These are phyloP conservation scores for Gobio occitaniae DNA, from an alignment of 2,797 vertebrate species.

Conservation along the genomic window DNA sequence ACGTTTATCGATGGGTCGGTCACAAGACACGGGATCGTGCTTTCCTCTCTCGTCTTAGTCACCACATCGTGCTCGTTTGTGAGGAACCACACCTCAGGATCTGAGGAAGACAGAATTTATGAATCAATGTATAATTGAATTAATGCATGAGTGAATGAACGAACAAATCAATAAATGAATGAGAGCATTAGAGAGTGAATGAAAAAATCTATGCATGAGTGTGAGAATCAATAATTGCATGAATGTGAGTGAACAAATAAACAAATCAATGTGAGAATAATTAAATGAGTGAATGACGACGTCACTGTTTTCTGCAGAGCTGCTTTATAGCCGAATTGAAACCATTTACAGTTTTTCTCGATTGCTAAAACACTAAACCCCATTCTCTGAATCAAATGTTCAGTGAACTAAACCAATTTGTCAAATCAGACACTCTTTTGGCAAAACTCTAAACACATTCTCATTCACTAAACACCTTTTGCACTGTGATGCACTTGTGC, in stretches of 20 bases:
- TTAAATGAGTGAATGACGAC: neutral
- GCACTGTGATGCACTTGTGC: too few species aligned
- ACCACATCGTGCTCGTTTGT: slow-evolving; percentile 82
- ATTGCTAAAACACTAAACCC: too few species aligned
- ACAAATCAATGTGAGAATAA: neutral
- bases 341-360: too few species aligned
- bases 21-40: slow-evolving; percentile 88
- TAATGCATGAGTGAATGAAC: neutral
- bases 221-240: neutral
- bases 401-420: too few species aligned
- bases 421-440: too few species aligned
- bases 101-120: slow-evolving; percentile 67
- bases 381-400: too few species aligned
- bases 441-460: too few species aligned
- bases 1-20: slow-evolving; percentile 88
- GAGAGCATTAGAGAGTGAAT: neutral
- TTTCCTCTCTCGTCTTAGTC: slow-evolving; percentile 81
- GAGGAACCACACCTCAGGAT: slow-evolving; percentile 86
- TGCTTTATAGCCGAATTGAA: neutral
- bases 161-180: neutral
- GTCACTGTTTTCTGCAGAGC: neutral
- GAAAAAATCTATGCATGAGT: neutral
- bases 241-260: neutral
- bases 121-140: neutral
- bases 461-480: too few species aligned